phyloP scores from a whole-genome alignment of 2,113 vertebrate genomes.

The Pseudonaja textilis region DNA sequence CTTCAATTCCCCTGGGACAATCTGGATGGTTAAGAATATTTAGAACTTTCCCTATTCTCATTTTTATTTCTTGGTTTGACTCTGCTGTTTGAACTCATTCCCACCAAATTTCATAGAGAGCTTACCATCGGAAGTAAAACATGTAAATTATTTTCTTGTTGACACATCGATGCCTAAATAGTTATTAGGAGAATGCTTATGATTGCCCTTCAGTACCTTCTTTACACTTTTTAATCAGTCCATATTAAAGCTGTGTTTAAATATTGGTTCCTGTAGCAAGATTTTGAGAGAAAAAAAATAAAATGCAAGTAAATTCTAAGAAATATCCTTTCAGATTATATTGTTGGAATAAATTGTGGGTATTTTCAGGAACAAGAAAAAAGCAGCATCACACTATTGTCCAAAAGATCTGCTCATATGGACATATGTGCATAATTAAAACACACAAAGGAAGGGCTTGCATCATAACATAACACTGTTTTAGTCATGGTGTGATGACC shows the following conservation, averaged over 20 bases:
- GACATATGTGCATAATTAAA: not conserved
- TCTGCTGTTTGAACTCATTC: not conserved
- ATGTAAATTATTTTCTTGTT: not conserved
- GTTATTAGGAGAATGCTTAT: not conserved
- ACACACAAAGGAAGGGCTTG: not conserved
- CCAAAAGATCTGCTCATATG: not conserved
- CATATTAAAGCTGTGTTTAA: not conserved
- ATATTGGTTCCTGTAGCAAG: not conserved
- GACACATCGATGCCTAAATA: not conserved
- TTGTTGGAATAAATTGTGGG: not conserved
- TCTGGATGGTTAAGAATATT: not conserved
- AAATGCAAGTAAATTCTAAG: not conserved
- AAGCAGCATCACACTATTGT: not conserved
- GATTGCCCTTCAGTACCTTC: not conserved
- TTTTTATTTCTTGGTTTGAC: not conserved
- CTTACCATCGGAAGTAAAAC: not conserved
- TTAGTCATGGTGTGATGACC: not conserved
- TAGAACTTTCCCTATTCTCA: not conserved
- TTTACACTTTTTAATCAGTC: not conserved
- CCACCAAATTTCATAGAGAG: not conserved
- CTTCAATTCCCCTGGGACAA: not conserved
- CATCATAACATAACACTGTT: not conserved
- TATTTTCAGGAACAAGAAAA: not conserved
- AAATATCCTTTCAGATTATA: not conserved
- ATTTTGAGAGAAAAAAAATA: not conserved